Base-by-base conservation (phyloP, 2,888 invertebrate species). In the Blastobasis lacticolella region DNA sequence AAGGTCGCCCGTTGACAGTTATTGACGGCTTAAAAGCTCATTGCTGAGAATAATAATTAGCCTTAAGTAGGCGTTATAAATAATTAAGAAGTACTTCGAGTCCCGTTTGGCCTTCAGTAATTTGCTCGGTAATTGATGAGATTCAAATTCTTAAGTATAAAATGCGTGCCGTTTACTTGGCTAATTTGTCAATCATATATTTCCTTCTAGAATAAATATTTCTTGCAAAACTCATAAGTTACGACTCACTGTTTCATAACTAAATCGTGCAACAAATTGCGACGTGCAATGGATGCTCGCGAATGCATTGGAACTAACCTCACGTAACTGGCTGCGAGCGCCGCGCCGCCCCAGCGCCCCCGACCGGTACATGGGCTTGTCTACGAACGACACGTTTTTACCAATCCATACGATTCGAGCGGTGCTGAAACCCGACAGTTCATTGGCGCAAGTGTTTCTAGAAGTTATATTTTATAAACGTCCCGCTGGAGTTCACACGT, bases 1-100 rank as follows among this genome's bases (percentile, higher is more conserved):
- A 78, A 86, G 85, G 83, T 69, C 77, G 66, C 54, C 57, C 69
- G 66, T 73, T 77, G 80, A 83, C 81, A 81, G 79, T 73, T 80
- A 78, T 54, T 73, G 73, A 78, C 82, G 79, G 74, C 69, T 64
- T 61, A 66, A 72, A 71, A 61, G 63, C 59, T 69, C 67, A 60
- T 67, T 70, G 66, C 64, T 63, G 64, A 70, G 63, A 66, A 23
- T 23, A 74, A 74, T 74, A 75, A 75, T 74, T 78, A 71, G 69
- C 62, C 62, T 62, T 54, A 57, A 57, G 65, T 68, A 61, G 71
- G 67, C 57, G 68, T 64, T 23, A 23, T 23, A 23, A 23, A 23
- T 23, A 23, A 23, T 23, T 23, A 23, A 23, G 23, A 23, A 23
- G 23, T 23, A 23, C 23, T 23, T 23, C 23, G 23, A 23, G 23